Evolutionary conservation across 2,888 invertebrate genomes (phyloP).

Genomic region (Pheosia tremula): DNA sequence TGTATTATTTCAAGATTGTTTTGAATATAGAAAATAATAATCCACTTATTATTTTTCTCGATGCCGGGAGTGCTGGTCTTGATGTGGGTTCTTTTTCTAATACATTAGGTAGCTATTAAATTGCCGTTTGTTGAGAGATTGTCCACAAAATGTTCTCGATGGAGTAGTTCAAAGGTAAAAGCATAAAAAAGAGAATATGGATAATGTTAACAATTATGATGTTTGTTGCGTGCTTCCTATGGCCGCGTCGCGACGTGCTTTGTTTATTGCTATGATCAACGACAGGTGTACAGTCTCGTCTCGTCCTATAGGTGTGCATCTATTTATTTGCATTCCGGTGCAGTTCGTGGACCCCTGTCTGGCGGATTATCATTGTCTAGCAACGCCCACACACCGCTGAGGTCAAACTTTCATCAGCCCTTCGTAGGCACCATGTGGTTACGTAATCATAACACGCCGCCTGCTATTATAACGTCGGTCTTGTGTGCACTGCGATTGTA

Average conservation of each 20-base stretch:
- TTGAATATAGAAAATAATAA: too few relatives aligned
- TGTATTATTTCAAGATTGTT: too few relatives aligned
- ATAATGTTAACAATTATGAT: constrained; percentile 21
- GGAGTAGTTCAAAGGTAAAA: background rate
- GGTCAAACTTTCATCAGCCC: constrained; percentile 67
- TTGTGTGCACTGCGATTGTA: constrained; percentile 43
- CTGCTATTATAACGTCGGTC: constrained; percentile 52
- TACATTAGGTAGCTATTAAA: background rate
- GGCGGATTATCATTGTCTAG: constrained; percentile 69
- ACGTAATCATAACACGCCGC: constrained; percentile 43
- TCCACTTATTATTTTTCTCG: too few relatives aligned
- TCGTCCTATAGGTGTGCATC: constrained; percentile 76
- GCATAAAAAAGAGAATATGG: background rate
- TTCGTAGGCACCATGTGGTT: constrained; percentile 48
- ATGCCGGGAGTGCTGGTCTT: too few relatives aligned
- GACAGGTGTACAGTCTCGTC: constrained; percentile 63
- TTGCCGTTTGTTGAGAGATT: background rate
- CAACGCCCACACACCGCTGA: constrained; percentile 57
- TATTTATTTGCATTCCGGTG: constrained; percentile 82
- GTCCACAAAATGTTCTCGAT: background rate
- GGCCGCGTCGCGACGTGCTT: constrained; percentile 60
- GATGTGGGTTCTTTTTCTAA: too few relatives aligned
- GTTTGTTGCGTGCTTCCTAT: constrained; percentile 47
- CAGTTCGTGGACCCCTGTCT: constrained; percentile 74
- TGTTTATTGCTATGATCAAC: constrained; percentile 74